A percentile compares a stretch with the other conserved stretches of the same genome.
Conservation (phyloP, 2,113 vertebrate species). For the Saguinus midas region DNA sequence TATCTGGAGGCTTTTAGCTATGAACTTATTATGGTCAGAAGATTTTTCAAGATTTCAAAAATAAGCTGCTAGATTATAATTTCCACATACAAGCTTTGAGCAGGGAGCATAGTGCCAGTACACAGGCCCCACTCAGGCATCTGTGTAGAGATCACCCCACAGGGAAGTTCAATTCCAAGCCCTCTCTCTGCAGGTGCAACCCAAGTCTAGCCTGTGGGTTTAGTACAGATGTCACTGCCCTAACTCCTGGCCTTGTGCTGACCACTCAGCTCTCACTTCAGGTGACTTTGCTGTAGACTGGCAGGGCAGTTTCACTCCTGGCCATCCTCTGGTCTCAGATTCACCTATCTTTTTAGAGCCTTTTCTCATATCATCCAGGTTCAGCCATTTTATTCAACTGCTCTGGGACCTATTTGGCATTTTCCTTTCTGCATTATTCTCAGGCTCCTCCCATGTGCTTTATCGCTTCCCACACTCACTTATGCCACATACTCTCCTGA, state of each 20-base stretch:
- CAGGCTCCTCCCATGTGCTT: not conserved
- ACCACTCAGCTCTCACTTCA: not conserved
- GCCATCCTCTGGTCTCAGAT: not conserved
- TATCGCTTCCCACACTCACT: not conserved
- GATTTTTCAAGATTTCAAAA: not conserved
- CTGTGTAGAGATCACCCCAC: not conserved
- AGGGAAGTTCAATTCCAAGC: not conserved
- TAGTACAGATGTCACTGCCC: not conserved
- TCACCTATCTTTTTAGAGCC: not conserved
- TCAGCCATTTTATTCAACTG: not conserved
- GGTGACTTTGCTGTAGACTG: not conserved
- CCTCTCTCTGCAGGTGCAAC: not conserved
- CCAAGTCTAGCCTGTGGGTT: not conserved
- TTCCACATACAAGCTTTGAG: not conserved
- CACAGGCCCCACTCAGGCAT: not conserved
- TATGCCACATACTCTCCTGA: not conserved
- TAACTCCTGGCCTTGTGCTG: not conserved
- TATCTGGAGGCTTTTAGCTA: not conserved
- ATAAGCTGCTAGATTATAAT: not conserved
- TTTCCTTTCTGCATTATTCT: not conserved
- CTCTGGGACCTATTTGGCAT: not conserved
- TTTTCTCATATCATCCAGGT: not conserved
- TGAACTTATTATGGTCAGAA: not conserved
- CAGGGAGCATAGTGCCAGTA: rapidly evolving
- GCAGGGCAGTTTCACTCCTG: not conserved